Conservation (phyloP, 2,888 invertebrate genomes). For the Sicus ferrugineus region DNA sequence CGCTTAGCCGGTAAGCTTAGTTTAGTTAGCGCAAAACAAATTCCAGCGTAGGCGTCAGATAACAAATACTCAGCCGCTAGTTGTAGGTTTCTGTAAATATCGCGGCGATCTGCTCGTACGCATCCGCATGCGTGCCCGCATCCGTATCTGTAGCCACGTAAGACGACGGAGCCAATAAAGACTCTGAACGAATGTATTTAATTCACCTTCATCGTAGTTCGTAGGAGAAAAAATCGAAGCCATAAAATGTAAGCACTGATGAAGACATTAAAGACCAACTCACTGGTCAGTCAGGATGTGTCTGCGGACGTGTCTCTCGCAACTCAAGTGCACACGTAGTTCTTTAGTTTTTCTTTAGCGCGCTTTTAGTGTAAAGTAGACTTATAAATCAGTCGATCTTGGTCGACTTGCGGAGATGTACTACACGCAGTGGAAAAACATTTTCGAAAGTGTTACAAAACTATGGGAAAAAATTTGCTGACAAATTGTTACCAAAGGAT, state of each 20-base stretch:
- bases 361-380: not conserved
- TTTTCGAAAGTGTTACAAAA: no score
- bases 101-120: not conserved
- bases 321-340: conserved; percentile 48
- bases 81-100: conserved; percentile 10
- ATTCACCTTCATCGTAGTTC: conserved; percentile 30
- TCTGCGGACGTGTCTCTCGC: not conserved
- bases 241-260: conserved; percentile 60
- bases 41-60: not conserved
- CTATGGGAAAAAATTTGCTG: no score
- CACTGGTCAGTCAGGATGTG: not conserved
- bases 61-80: conserved; percentile 18
- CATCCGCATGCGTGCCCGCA: not conserved
- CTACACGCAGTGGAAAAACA: not conserved
- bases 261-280: not conserved
- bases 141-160: conserved; percentile 39
- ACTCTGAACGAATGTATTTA: conserved; percentile 51
- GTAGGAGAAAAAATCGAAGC: conserved; percentile 45
- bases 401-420: not conserved
- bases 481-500: no score
- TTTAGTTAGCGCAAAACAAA: conserved; percentile 19
- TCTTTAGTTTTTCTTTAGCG: conserved; percentile 46
- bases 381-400: not conserved
- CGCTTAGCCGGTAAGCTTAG: not conserved
- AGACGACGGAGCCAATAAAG: conserved; percentile 64